Evolutionary conservation across 1,140 invertebrate genomes (phyloP).

Genomic region (Lordiphosa mommai): DNA sequence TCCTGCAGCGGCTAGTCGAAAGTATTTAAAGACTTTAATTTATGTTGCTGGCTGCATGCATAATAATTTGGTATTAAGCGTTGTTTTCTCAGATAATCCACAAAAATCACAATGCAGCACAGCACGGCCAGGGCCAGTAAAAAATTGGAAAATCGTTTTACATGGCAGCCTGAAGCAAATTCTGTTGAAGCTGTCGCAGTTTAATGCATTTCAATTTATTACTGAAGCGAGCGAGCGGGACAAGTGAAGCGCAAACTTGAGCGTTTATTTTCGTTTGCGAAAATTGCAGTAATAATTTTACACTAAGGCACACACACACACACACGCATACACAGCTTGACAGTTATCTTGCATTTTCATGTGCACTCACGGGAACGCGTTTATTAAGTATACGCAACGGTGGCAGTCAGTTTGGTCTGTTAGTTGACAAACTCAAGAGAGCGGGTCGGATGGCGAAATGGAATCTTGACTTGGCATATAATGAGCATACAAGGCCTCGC

Average conservation of each 20-base stretch:
- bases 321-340: slow-evolving; percentile 11
- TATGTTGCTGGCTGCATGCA: slow-evolving; percentile 56
- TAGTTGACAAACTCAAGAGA: slow-evolving; percentile 26
- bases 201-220: slow-evolving; percentile 55
- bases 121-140: slow-evolving; percentile 3
- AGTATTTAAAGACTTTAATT: slow-evolving; percentile 16
- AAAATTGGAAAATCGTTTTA: slow-evolving; percentile 28
- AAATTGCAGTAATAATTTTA: slow-evolving; percentile 39
- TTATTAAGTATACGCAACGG: slow-evolving; percentile 43
- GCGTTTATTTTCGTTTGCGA: slow-evolving; percentile 26
- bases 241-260: slow-evolving; percentile 16
- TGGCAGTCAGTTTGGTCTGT: slow-evolving; percentile 9
- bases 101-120: slow-evolving; percentile 57
- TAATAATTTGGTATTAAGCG: slow-evolving; percentile 72
- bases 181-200: slow-evolving; percentile 42
- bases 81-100: slow-evolving; percentile 57
- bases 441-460: background rate
- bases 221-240: slow-evolving; percentile 4
- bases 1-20: slow-evolving; percentile 18
- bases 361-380: slow-evolving; percentile 15
- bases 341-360: slow-evolving; percentile 22
- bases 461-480: slow-evolving; percentile 43
- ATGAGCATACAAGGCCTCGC: slow-evolving; percentile 35
- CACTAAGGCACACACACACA: slow-evolving; percentile 13
- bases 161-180: slow-evolving; percentile 15